Evolutionary conservation across 2,113 vertebrate species (phyloP), one percentile per base, ranked within the genome.

Genomic region (Seriola quinqueradiata): DNA sequence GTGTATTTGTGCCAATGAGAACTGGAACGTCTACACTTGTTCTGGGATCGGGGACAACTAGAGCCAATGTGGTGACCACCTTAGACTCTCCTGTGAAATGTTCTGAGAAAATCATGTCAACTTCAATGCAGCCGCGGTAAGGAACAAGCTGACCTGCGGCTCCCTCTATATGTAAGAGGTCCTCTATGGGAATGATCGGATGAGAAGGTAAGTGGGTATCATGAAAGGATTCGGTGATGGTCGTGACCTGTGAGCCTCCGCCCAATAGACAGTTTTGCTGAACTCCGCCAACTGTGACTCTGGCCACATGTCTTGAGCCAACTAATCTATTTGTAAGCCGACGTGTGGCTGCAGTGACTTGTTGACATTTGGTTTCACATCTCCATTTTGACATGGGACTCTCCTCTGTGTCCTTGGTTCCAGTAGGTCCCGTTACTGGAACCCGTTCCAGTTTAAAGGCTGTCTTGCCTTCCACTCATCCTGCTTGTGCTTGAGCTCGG

Each of bases 331-430:
- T 46, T 48, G n/a, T 36, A 12, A 65, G 59, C 32, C 19, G 32
- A 42, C 7, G 16, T 0, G 0, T 13, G n/a, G 12, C 8, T 8
- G 16, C 8, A 5, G 25, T 16, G 5, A 0, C 28, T 3, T 50
- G 38, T 36, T 21, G 40, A n/a, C 0, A 1, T 32, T 50, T 59
- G 21, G 5, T 54, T 48, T 46, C 34, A 0, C 17, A 21, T 69
- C 5, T 61, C 14, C 4, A 28, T 64, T 42, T 13, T 67, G 66
- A 25, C 0, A 23, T 25, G 77, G 77, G 77, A 70, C 77, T 14
- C 21, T 38, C 3, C 3, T 59, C 0, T 57, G 17, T 34, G 42
- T 52, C 38, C 38, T 17, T 5, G 23, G 61, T 42, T 55, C 50
- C 50, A 57, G 3, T 77, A 52, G 12, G 38, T 77, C 36, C 74